Base-by-base conservation (phyloP, 2,888 invertebrate genomes). In the Phlogophora meticulosa region DNA sequence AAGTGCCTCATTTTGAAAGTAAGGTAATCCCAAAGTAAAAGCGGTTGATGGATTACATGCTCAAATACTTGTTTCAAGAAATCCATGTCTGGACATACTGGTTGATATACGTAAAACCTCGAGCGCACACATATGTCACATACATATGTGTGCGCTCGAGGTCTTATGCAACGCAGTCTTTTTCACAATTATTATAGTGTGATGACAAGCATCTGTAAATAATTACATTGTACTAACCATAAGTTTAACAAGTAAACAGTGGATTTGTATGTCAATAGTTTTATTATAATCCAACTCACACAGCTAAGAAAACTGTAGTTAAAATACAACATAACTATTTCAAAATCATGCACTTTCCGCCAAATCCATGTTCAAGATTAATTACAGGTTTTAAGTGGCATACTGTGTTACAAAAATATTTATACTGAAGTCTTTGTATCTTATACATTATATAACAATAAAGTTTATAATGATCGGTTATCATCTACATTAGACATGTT, bases 381-480 rank as follows among this genome's bases (percentile, higher is more conserved):
- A 67, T 66, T 78, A 71, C 66, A 81, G 85, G 80, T 85, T 77
- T 81, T 15, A 76, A 76, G 81, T 85, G 85, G 81, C 69, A 76
- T 76, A 72, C 84, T 88, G 88, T 89, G 87, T 92, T 95, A 94
- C 88, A 95, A 95, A 95, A 95, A 95, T 95, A 95, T 92, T 90
- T 91, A 85, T 89, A 91, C 88, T 89, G 90, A 89, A 93, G 92
- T 94, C 93, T 94, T 94, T 93, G 87, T 88, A 86, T 90, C 93
- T 95, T 95, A 95, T 84, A 91, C 83, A 94, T 88, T 94, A 94
- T 77, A 87, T 92, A 94, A 94, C 93, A 94, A 93, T 92, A 93
- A 92, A 85, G 91, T 91, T 95, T 94, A 95, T 94, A 95, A 94
- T 86, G 94, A 94, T 70, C 92, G 92, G 85, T 91, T 93, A 74